Evolutionary conservation across 2,888 invertebrate species (phyloP).

Genomic region (Dioctria linearis): DNA sequence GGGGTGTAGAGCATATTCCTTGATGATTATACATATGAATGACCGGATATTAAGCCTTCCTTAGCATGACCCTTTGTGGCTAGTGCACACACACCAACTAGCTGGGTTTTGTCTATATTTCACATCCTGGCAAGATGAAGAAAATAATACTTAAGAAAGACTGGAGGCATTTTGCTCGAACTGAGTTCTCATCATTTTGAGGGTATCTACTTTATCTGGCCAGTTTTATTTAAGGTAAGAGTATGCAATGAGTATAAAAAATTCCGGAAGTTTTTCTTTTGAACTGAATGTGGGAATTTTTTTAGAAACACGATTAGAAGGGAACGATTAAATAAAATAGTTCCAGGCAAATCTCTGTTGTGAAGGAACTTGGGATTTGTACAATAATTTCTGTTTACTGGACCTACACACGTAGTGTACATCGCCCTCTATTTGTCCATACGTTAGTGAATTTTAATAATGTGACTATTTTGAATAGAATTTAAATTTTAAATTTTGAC

Average conservation of each 20-base stretch:
- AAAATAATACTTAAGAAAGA: neutral
- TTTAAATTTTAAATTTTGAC: too few relatives aligned
- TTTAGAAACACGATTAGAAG: neutral
- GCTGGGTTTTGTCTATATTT: conserved; percentile 5
- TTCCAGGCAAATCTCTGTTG: too few relatives aligned
- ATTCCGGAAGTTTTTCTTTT: conserved; percentile 4
- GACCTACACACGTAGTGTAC: too few relatives aligned
- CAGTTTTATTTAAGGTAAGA: neutral
- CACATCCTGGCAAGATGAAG: conserved; percentile 28
- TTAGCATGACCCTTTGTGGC: conserved; percentile 30
- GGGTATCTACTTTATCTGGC: neutral
- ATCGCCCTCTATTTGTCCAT: too few relatives aligned
- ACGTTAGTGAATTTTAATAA: too few relatives aligned
- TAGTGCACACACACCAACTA: conserved; percentile 26
- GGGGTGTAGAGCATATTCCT: conserved; percentile 34
- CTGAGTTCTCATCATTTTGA: neutral
- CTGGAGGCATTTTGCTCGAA: too few relatives aligned
- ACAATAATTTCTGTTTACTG: too few relatives aligned
- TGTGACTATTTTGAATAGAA: too few relatives aligned
- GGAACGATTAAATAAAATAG: too few relatives aligned
- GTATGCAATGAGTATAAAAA: neutral
- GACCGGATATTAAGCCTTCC: conserved; percentile 54
- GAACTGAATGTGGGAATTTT: neutral
- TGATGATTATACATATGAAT: conserved; percentile 47
- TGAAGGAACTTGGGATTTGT: too few relatives aligned